Conservation (phyloP, 2,797 vertebrate species). For the Adelosebastes latens region DNA sequence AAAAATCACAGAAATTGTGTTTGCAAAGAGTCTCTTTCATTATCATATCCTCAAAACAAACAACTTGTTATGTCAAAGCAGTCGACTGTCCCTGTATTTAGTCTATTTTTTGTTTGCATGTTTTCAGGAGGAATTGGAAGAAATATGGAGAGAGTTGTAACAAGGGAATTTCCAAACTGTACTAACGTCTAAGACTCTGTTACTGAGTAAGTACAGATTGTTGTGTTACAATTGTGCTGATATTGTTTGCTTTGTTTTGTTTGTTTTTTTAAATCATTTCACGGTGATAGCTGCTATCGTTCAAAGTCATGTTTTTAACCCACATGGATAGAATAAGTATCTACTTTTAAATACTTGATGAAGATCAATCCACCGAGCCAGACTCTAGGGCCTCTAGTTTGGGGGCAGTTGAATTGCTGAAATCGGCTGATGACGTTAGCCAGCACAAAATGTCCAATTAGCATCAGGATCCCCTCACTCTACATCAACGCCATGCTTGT, state of each 20-base stretch:
- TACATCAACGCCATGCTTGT: not conserved
- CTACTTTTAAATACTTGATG: slow-evolving; percentile 52
- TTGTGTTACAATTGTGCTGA: slow-evolving; percentile 67
- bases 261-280: slow-evolving; percentile 3
- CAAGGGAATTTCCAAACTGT: slow-evolving; percentile 98
- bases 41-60: not conserved
- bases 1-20: not conserved
- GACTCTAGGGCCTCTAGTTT: slow-evolving; percentile 47
- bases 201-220: slow-evolving; percentile 66
- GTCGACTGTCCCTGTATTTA: slow-evolving; percentile 18
- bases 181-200: slow-evolving; percentile 91
- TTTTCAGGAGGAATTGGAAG: slow-evolving; percentile 89
- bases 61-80: slow-evolving; percentile 5
- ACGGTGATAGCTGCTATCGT: slow-evolving; percentile 55
- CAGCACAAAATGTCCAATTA: slow-evolving; percentile 1
- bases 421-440: slow-evolving; percentile 9
- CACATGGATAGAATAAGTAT: slow-evolving; percentile 51
- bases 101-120: slow-evolving; percentile 46
- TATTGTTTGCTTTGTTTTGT: slow-evolving; percentile 64
- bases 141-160: slow-evolving; percentile 89
- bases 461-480: not conserved
- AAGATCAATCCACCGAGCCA: slow-evolving; percentile 33
- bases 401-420: slow-evolving; percentile 32
- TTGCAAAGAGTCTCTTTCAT: not conserved
- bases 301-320: slow-evolving; percentile 61